Evolutionary conservation across 2,888 invertebrate species (phyloP).

Genomic region (Amiota minor): DNA sequence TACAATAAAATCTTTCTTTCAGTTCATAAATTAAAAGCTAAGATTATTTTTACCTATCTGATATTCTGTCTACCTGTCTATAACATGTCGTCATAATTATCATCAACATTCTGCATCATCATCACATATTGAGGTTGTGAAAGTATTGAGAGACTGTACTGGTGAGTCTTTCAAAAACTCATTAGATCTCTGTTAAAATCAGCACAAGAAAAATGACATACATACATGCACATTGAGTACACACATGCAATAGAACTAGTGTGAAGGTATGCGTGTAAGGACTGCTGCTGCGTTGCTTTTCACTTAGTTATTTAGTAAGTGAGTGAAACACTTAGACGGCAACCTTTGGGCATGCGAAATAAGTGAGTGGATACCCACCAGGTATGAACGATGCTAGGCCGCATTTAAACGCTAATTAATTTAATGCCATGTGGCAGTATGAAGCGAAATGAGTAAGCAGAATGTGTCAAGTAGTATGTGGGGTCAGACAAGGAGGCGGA

Average conservation of each 20-base stretch:
- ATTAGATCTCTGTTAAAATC: background rate
- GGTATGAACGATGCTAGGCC: background rate
- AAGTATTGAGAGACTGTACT: background rate
- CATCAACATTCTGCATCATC: no score
- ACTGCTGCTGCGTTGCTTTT: background rate
- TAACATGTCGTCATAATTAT: no score
- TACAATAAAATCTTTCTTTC: no score
- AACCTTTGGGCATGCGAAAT: no score
- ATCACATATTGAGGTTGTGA: no score
- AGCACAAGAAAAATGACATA: background rate
- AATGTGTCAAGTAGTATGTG: slow-evolving; percentile 1
- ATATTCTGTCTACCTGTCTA: no score
- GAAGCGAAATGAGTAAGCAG: background rate
- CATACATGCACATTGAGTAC: background rate
- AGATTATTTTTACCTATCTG: no score
- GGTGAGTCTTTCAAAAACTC: slow-evolving; percentile 17
- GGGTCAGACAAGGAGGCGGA: slow-evolving; percentile 8
- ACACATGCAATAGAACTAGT: background rate
- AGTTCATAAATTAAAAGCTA: no score
- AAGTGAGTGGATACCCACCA: no score
- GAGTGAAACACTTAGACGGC: no score
- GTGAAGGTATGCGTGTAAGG: background rate
- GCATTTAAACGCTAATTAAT: slow-evolving; percentile 53
- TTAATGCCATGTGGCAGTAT: slow-evolving; percentile 38
- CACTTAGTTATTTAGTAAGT: no score